Conservation (phyloP, 2,113 vertebrate genomes). For the Brevimyrus niger region DNA sequence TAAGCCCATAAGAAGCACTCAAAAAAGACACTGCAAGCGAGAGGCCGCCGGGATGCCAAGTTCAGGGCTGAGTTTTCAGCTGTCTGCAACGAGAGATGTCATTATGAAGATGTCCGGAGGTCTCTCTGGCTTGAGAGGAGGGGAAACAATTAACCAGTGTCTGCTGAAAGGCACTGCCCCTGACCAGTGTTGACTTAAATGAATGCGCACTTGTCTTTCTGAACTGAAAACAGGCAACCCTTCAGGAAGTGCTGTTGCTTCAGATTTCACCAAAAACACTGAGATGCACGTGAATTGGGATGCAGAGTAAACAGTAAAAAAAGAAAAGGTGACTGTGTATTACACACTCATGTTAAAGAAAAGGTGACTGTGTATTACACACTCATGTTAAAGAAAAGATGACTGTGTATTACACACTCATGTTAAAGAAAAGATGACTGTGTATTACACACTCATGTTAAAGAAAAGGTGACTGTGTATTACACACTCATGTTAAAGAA, state of each 20-base stretch:
- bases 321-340: neutral
- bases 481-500: neutral
- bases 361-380: neutral
- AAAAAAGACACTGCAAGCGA: constrained; percentile 63
- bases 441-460: neutral
- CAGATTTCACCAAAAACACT: neutral
- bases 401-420: neutral
- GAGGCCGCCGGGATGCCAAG: constrained; percentile 41
- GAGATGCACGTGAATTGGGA: neutral
- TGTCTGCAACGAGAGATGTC: constrained; percentile 36
- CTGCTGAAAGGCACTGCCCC: constrained; percentile 37
- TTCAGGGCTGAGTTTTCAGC: constrained; percentile 29
- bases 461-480: neutral
- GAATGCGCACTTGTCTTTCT: neutral
- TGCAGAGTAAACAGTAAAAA: neutral
- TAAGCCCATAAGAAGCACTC: constrained; percentile 60
- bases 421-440: neutral
- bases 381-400: neutral
- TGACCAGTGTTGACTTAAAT: constrained; percentile 2
- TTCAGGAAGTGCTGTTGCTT: neutral
- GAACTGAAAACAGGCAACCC: neutral
- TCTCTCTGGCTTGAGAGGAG: constrained; percentile 39
- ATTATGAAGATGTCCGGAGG: constrained; percentile 35
- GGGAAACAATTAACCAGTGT: constrained; percentile 45
- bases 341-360: neutral